Evolutionary conservation across 2,888 invertebrate genomes (phyloP).

Genomic region (Vesta saturnalis): DNA sequence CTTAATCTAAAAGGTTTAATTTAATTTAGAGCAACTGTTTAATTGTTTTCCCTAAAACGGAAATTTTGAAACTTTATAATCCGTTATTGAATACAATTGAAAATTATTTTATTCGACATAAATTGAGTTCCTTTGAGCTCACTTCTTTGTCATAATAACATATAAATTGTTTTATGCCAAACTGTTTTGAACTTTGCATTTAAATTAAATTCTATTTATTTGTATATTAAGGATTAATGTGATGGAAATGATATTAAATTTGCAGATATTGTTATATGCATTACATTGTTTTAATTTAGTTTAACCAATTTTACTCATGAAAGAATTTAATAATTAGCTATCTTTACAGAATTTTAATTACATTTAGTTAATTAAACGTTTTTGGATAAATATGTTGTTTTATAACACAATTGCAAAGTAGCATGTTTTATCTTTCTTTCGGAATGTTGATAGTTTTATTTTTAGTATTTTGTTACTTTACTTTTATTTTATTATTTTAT

Average conservation of each 20-base stretch:
- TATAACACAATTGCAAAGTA: no score
- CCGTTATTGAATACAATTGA: constrained; percentile 7
- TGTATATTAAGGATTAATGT: constrained; percentile 28
- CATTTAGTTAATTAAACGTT: not conserved
- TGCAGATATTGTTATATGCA: constrained; percentile 22
- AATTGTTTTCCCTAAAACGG: not conserved
- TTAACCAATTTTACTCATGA: constrained; percentile 20
- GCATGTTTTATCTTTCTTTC: no score
- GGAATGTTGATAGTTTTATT: no score
- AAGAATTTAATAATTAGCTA: not conserved
- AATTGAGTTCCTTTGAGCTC: constrained; percentile 18
- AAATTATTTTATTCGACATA: constrained; percentile 8
- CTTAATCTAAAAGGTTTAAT: not conserved
- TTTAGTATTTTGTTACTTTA: no score
- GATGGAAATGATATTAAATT: constrained; percentile 31
- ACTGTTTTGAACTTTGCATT: constrained; percentile 28
- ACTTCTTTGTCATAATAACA: constrained; percentile 15
- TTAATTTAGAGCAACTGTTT: not conserved
- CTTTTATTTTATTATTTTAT: no score
- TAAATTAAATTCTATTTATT: constrained; percentile 31
- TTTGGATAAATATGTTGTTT: no score
- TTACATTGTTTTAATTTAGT: constrained; percentile 31
- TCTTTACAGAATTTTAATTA: not conserved
- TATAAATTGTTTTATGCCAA: constrained; percentile 21
- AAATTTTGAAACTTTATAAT: not conserved